Base-by-base conservation (phyloP, 2,113 vertebrate species). In the Anhinga rufa region DNA sequence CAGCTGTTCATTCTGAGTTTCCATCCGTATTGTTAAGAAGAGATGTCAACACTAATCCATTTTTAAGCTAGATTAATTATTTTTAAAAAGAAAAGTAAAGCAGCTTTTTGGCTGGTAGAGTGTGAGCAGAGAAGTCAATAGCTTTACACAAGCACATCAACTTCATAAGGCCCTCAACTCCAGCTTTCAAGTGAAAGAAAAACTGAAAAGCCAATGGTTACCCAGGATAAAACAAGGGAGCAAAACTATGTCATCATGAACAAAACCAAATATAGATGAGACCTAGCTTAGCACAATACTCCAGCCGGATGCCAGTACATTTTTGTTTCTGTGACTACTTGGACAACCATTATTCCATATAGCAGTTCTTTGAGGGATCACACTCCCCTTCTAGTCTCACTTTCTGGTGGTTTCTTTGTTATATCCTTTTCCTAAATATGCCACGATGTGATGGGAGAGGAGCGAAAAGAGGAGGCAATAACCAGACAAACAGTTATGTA, bases 1-100 rank as follows among this genome's bases (percentile, higher is more conserved):
- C 97, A 98, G 95, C 95, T 97, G 95, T 88, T 97, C 96, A 54
- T 86, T 94, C 77, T 38, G 93, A 95, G 96, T 60, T 81, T 76
- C 79, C 89, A 42, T n/a, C 29, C 19, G 60, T 95, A 83, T 91
- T 94, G 83, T 86, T 97, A 94, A 95, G 88, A 96, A 95, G 81
- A 84, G 58, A 91, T 91, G 86, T 92, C 96, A 94, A 72, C 88
- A 85, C 40, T 88, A 80, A 90, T 96, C 92, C 51, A 40, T 96
- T 98, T 97, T 96, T 69, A 83, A 97, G 36, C 32, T 76, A 83
- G 40, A 96, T 85, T 78, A 96, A 95, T 97, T 90, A 61, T 93
- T 70, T 91, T 78, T 29, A 66, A 75, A 64, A 42, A 42, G 24
- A 72, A 86, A 51, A 92, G 51, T 54, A 92, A 94, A 86, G 66